These are phyloP conservation scores for Stegostoma tigrinum DNA, from an alignment of 2,113 vertebrate species.

Conservation along the genomic window DNA sequence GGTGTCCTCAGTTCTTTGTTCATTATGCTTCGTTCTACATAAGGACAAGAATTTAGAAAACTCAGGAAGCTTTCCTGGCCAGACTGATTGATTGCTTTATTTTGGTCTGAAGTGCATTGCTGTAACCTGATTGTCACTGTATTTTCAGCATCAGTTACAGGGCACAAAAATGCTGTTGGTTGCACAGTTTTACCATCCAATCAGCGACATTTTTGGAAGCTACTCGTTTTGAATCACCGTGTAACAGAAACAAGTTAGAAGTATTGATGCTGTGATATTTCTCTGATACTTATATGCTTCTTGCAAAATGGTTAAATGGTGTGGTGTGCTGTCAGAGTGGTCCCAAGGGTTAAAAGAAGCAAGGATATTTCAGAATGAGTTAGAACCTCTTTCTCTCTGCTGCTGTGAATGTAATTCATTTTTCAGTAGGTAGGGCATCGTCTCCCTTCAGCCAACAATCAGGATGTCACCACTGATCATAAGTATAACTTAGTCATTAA, in stretches of 20 bases:
- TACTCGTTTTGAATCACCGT: background rate
- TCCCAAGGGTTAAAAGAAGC: background rate
- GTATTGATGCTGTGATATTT: background rate
- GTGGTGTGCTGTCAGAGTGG: background rate
- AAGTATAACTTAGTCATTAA: background rate
- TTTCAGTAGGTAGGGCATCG: background rate
- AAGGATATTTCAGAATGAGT: background rate
- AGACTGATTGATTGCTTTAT: background rate
- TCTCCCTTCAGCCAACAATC: background rate
- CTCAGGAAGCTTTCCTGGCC: background rate
- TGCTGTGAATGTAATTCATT: background rate
- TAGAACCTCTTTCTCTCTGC: background rate
- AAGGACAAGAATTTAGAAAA: background rate
- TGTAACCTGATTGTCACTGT: background rate
- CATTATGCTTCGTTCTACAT: background rate
- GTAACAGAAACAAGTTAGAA: background rate
- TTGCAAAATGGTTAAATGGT: background rate
- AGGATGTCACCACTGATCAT: background rate
- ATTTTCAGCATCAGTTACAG: background rate
- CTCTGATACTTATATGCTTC: background rate
- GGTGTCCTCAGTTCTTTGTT: slow-evolving; percentile 17
- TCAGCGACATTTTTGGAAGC: background rate
- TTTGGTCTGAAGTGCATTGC: background rate
- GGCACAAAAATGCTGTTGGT: background rate
- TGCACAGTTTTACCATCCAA: background rate